These are phyloP conservation scores for Dimorphilus gyrociliatus DNA, from an alignment of 2,888 invertebrate species.

Conservation along the genomic window DNA sequence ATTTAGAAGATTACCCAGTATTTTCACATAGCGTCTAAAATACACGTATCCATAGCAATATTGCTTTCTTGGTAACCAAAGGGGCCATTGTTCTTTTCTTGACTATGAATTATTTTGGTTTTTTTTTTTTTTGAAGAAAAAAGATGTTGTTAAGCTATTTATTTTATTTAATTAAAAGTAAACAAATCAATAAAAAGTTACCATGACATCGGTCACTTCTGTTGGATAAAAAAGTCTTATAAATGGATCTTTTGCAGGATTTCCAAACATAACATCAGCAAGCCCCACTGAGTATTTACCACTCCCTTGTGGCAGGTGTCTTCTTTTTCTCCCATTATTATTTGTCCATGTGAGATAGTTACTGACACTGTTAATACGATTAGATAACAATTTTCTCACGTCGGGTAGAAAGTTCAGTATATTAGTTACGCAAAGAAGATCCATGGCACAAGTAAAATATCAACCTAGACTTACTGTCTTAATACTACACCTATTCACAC, in stretches of 20 bases:
- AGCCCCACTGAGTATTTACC: constrained; percentile 45
- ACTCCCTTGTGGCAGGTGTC: constrained; percentile 20
- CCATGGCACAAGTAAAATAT: too few relatives aligned
- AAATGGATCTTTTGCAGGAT: constrained; percentile 41
- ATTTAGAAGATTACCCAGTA: constrained; percentile 22
- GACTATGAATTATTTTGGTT: constrained; percentile 29
- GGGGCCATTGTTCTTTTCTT: constrained; percentile 41
- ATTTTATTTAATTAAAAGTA: too few relatives aligned
- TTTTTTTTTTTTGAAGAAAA: too few relatives aligned
- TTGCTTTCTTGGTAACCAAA: constrained; percentile 44
- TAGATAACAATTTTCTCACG: too few relatives aligned
- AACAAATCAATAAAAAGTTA: too few relatives aligned
- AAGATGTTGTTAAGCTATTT: too few relatives aligned
- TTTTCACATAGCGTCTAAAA: constrained; percentile 24
- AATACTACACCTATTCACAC: too few relatives aligned
- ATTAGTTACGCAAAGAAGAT: too few relatives aligned
- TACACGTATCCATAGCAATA: constrained; percentile 43
- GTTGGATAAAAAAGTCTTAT: constrained; percentile 47
- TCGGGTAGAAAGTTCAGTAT: too few relatives aligned
- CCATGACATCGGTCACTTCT: constrained; percentile 36
- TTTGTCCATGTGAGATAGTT: too few relatives aligned
- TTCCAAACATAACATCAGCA: constrained; percentile 45
- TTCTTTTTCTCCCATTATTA: constrained; percentile 2
- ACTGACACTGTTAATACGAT: too few relatives aligned
- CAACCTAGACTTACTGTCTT: too few relatives aligned